phyloP scores from a whole-genome alignment of 2,113 vertebrate genomes.

The Oncorhynchus gorbuscha region DNA sequence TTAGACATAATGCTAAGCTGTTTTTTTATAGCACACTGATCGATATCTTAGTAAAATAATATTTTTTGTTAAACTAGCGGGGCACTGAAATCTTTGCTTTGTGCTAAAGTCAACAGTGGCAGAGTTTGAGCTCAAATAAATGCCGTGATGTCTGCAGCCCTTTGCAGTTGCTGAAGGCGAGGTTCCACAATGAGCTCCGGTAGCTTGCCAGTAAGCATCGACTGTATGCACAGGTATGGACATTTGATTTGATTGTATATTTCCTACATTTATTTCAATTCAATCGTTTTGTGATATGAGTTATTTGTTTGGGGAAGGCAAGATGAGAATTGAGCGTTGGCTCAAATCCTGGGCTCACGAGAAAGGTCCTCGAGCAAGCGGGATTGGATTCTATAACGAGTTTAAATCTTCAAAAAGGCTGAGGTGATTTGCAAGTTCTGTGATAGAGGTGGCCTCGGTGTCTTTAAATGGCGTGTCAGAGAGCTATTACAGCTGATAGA shows the following conservation, averaged over 20 bases:
- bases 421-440: constrained; percentile 52
- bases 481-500: constrained; percentile 43
- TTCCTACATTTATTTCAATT: constrained; percentile 12
- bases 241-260: constrained; percentile 38
- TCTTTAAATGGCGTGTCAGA: constrained; percentile 48
- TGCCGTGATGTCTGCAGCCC: constrained; percentile 83
- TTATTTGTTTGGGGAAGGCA: neutral
- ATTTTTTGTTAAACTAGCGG: constrained; percentile 90
- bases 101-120: constrained; percentile 99
- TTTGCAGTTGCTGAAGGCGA: constrained; percentile 80
- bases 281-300: neutral
- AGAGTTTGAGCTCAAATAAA: constrained; percentile 96
- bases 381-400: constrained; percentile 60
- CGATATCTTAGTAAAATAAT: constrained; percentile 99
- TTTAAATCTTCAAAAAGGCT: constrained; percentile 29
- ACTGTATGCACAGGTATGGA: constrained; percentile 83
- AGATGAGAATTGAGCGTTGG: constrained; percentile 9
- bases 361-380: constrained; percentile 33
- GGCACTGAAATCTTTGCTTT: constrained; percentile 99
- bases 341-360: constrained; percentile 15
- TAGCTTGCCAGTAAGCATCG: constrained; percentile 62
- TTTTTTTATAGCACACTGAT: constrained; percentile 95
- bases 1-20: constrained; percentile 91
- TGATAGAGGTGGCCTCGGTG: constrained; percentile 38
- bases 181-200: constrained; percentile 68